These are phyloP conservation scores for Labeo rohita DNA, from an alignment of 2,113 vertebrate species.

Conservation along the genomic window DNA sequence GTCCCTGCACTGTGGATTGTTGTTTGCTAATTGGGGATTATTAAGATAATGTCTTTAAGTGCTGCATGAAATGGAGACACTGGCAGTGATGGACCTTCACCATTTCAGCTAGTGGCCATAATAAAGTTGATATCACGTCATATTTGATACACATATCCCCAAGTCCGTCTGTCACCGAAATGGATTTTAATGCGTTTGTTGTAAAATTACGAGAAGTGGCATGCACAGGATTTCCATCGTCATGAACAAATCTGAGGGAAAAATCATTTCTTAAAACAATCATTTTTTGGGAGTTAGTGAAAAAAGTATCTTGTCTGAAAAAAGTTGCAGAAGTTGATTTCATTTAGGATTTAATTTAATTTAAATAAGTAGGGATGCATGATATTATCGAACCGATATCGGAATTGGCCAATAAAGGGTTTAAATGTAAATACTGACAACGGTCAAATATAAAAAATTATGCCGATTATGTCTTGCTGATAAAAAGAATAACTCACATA, in stretches of 20 bases:
- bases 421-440: too few species aligned
- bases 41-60: conserved; percentile 40
- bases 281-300: not conserved
- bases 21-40: conserved; percentile 20
- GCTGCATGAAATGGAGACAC: conserved; percentile 7
- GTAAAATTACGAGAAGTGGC: not conserved
- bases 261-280: too few species aligned
- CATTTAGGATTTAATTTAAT: too few species aligned
- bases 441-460: too few species aligned
- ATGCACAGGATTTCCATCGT: not conserved
- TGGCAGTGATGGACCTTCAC: not conserved
- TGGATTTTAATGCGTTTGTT: not conserved
- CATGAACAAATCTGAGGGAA: not conserved
- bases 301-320: too few species aligned
- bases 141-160: not conserved
- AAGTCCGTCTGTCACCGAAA: not conserved
- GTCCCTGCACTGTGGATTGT: conserved; percentile 2
- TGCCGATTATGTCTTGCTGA: too few species aligned
- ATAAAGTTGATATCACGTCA: not conserved
- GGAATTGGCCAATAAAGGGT: too few species aligned
- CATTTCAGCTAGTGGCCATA: not conserved
- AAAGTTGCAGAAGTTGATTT: not conserved
- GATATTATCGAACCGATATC: too few species aligned
- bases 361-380: too few species aligned
- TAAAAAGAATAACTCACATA: too few species aligned